Evolutionary conservation across 2,113 vertebrate species (phyloP).

Genomic region (Dipodomys spectabilis): DNA sequence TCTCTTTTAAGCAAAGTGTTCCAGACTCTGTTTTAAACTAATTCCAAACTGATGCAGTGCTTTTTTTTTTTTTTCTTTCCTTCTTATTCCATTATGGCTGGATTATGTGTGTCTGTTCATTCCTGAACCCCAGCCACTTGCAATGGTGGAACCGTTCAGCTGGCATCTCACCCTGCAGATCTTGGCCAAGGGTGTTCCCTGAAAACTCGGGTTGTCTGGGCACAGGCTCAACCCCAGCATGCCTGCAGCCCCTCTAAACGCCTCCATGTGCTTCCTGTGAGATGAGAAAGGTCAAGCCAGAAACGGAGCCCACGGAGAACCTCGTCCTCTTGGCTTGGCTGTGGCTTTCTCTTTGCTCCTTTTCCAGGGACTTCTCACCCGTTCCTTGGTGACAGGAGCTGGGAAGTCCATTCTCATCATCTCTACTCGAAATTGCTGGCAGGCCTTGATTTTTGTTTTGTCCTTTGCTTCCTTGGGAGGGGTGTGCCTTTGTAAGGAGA

Average conservation of each 20-base stretch:
- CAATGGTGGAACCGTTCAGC: not conserved
- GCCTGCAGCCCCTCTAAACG: constrained; percentile 17
- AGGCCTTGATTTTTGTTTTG: not conserved
- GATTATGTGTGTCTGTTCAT: constrained; percentile 37
- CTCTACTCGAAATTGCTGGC: not conserved
- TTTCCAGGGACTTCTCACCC: not conserved
- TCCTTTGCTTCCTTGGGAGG: not conserved
- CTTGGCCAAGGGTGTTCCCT: constrained; percentile 76
- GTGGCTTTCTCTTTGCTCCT: not conserved
- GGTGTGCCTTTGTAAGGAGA: not conserved
- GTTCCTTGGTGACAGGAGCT: not conserved
- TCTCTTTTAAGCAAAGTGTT: not conserved
- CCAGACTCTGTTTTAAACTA: constrained; percentile 34
- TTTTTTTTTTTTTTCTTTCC: constrained; percentile 39
- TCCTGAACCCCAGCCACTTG: constrained; percentile 52
- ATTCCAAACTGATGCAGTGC: constrained; percentile 2
- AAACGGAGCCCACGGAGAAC: not conserved
- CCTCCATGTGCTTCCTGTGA: constrained; percentile 49
- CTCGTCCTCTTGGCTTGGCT: not conserved
- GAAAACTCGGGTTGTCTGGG: constrained; percentile 68
- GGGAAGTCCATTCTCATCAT: not conserved
- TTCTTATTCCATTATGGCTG: constrained; percentile 13
- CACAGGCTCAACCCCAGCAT: constrained; percentile 63
- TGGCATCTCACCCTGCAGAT: not conserved
- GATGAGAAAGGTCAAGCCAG: not conserved